Evolutionary conservation across 2,888 invertebrate genomes (phyloP), one percentile per base, ranked within the genome.

Genomic region (Pollenia amentaria): DNA sequence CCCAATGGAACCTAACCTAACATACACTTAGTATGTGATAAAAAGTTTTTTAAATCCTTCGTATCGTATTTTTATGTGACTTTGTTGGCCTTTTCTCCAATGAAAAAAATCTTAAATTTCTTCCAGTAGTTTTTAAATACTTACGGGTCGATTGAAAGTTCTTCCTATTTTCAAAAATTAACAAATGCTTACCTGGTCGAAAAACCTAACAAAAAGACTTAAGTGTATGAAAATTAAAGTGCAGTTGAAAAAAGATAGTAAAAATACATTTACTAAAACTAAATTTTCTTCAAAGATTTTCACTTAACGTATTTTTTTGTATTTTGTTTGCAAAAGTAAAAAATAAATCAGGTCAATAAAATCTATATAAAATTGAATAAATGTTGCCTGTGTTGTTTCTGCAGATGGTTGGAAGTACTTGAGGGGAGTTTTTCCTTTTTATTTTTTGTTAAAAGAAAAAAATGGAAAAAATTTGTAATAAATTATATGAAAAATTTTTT

Each of bases 271-370:
- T 53, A 72, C 53, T 80, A 72, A 72, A 69, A 38, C 44, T 18
- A 38, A 64, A 72, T 16, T 72, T 51, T 53, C 21, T 44, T 44
- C 12, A 64, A 62, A 53, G 16, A 80, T 55, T 55, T 53, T 38
- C 46, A 72, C 29, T 80, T 64, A 10, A 72, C 29, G 64, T 44
- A 44, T 0, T 11, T 62, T 57, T 38, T 42, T 8, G 0, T 18
- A 46, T 46, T 51, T 46, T 70, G 60, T 55, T 3, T 11, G n/a
- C 11, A 73, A 21, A 42, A 48, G 55, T 42, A 60, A 46, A 21
- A 78, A 69, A 69, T 60, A 70, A 80, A 80, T 72, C 72, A 72
- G 79, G 79, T 80, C 79, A 80, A 80, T 70, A 69, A 76, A 76
- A 77, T 70, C 62, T 55, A 64, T 64, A 62, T 11, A 21, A 62